Percentiles rank a stretch among this genome's conserved stretches.
Evolutionary conservation across 2,113 vertebrate genomes (phyloP).

Genomic region (Synodontis membranacea): DNA sequence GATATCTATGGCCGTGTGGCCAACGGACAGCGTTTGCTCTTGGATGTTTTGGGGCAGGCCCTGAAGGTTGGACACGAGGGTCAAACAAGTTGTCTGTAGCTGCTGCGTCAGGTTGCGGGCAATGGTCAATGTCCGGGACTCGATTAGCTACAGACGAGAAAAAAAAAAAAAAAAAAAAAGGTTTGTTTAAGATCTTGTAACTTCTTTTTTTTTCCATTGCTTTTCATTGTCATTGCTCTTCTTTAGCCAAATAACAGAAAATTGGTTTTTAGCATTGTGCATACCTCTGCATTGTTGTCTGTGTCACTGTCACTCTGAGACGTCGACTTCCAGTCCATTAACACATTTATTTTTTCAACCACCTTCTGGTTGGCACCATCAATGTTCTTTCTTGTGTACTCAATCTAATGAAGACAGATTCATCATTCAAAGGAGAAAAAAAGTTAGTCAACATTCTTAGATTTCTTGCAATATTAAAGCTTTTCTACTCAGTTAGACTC

Average conservation of each 20-base stretch:
- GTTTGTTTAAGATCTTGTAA: conserved; percentile 2
- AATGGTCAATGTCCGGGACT: conserved; percentile 83
- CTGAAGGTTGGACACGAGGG: conserved; percentile 78
- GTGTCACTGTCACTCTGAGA: conserved; percentile 64
- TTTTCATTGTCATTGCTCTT: background rate
- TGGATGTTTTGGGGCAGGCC: conserved; percentile 86
- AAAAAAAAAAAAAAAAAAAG: background rate
- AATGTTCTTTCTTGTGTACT: conserved; percentile 83
- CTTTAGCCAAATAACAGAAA: background rate
- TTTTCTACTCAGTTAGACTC: background rate
- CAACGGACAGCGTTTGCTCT: conserved; percentile 76
- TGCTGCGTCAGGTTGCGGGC: conserved; percentile 83
- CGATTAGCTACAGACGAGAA: conserved; percentile 73
- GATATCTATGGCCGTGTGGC: conserved; percentile 75
- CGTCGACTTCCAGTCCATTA: conserved; percentile 77
- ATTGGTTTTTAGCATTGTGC: background rate
- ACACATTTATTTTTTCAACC: conserved; percentile 76
- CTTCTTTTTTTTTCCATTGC: background rate
- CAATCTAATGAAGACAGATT: conserved; percentile 72
- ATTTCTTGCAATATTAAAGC: background rate
- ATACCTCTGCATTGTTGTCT: conserved; percentile 80
- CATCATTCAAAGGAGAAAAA: background rate
- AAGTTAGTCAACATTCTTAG: background rate
- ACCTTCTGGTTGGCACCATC: conserved; percentile 81
- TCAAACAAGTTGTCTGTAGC: conserved; percentile 87